phyloP scores from a whole-genome alignment of 2,888 invertebrate species.

The Nomada fabriciana region DNA sequence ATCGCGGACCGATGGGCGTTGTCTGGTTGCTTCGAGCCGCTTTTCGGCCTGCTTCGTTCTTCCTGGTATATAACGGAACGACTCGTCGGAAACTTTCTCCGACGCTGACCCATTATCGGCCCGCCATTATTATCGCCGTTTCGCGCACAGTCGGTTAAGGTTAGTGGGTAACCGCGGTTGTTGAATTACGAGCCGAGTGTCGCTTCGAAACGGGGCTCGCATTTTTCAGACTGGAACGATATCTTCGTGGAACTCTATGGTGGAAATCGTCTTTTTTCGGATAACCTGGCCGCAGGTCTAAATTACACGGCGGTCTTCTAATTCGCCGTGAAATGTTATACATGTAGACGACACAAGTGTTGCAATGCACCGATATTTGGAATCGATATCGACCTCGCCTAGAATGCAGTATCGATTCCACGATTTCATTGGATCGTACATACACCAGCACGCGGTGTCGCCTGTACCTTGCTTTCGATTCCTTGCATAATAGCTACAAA shows the following conservation, averaged over 20 bases:
- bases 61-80: conserved; percentile 66
- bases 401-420: conserved; percentile 44
- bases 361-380: conserved; percentile 20
- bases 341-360: not conserved
- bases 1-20: conserved; percentile 48
- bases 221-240: conserved; percentile 53
- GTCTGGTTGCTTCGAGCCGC: not conserved
- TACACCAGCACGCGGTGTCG: conserved; percentile 34
- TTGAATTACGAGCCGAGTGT: conserved; percentile 46
- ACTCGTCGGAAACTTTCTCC: conserved; percentile 68
- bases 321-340: not conserved
- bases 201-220: not conserved
- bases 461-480: conserved; percentile 36
- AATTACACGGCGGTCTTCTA: not conserved
- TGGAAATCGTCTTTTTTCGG: conserved; percentile 10
- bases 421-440: conserved; percentile 18
- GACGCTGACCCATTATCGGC: conserved; percentile 62
- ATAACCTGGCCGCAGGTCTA: not conserved
- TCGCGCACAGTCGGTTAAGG: conserved; percentile 58
- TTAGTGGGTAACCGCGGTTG: conserved; percentile 67
- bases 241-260: conserved; percentile 1
- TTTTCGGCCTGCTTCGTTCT: conserved; percentile 48
- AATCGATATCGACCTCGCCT: conserved; percentile 32
- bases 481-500: conserved; percentile 33
- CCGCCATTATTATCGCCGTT: conserved; percentile 55